Base-by-base conservation (phyloP, 2,797 vertebrate genomes). In the Tauraco hartlaubi region DNA sequence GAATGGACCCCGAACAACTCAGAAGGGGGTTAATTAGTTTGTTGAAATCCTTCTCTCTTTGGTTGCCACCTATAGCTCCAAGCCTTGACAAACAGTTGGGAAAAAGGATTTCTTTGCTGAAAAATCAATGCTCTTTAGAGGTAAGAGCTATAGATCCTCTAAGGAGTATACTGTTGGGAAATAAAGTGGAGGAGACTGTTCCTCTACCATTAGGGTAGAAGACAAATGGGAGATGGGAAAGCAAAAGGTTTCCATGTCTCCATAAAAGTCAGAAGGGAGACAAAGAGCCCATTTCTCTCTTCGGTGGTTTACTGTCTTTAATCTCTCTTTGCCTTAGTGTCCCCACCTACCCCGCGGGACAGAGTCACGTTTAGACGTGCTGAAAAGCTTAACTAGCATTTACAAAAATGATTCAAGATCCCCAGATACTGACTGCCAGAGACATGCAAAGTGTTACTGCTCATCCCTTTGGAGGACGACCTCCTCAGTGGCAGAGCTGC, bases 381-480 rank as follows among this genome's bases (percentile, higher is more conserved):
- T 37, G 69, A 69, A 86, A 75, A 61, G 39, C 69, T 91, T 37
- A 51, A 69, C 33, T 28, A 35, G 37, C 5, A 4, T 72, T 85
- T 75, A 37, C 69, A 68, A 28, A 88, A 92, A 44, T 21, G 15
- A 61, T 46, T 74, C 64, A n/a, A 52, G 39, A 37, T 52, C 31
- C 76, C 64, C 72, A 61, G 64, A 26, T 3, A 28, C 26, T 1
- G 0, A 44, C 35, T 56, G 78, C 55, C 77, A 82, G 55, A 37
- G 49, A 20, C 3, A 2, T 21, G 35, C 52, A 6, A 8, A 9
- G 84, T 0, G 3, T 35, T 29, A 5, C 5, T 28, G 69, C 76
- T 12, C 4, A 1, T 39, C 71, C 43, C 77, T 41, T 59, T 0
- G 0, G 74, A 67, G 31, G 58, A 35, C 2, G 3, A 49, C 4